These are phyloP conservation scores for Thripadectes ignobilis DNA, from an alignment of 2,797 vertebrate genomes.

Conservation along the genomic window DNA sequence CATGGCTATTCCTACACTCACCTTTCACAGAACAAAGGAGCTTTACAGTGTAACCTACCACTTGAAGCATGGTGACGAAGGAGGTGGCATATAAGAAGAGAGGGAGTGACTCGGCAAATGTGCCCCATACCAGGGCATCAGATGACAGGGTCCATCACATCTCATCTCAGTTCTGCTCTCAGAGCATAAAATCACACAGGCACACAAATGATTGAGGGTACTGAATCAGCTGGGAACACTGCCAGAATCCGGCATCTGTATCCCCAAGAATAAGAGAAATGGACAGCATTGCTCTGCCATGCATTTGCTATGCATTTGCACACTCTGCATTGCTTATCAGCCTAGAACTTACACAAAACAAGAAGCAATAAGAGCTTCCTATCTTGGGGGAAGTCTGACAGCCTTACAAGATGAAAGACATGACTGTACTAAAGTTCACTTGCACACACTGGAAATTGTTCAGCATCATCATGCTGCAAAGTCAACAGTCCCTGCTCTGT, in stretches of 20 bases:
- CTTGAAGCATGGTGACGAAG: not conserved
- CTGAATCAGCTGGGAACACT: not conserved
- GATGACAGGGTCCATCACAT: not conserved
- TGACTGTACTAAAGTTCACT: not conserved
- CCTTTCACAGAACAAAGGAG: not conserved
- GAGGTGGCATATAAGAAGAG: not conserved
- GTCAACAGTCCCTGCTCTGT: not conserved
- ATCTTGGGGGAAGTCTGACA: not conserved
- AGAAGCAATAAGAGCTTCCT: not conserved
- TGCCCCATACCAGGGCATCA: not conserved
- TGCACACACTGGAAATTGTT: not conserved
- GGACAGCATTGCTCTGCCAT: not conserved
- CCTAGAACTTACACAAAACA: not conserved
- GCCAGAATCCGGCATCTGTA: not conserved
- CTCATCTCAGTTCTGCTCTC: not conserved
- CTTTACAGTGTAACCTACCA: not conserved
- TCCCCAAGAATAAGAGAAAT: not conserved
- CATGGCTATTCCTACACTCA: not conserved
- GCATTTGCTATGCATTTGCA: not conserved
- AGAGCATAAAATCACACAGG: not conserved
- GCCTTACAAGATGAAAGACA: not conserved
- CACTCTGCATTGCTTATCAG: not conserved
- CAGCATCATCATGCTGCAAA: not conserved
- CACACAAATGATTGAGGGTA: not conserved
- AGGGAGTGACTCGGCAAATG: not conserved